A percentile compares a stretch with the other conserved stretches of the same genome.
Conservation (phyloP, 2,888 invertebrate genomes). For the Drosophila kanekoi region DNA sequence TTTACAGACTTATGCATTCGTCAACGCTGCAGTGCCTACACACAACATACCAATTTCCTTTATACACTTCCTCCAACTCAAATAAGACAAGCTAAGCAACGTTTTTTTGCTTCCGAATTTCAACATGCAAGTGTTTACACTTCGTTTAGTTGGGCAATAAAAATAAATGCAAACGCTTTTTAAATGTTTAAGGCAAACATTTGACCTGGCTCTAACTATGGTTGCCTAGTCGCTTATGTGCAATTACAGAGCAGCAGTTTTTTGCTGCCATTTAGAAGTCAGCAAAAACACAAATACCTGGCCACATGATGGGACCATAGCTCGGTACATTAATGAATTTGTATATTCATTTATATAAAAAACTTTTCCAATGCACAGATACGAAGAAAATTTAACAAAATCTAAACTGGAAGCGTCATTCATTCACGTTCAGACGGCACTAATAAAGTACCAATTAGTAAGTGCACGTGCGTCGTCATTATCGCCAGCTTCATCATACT, state of each 20-base stretch:
- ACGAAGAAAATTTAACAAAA: conserved; percentile 25
- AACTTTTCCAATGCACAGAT: conserved; percentile 39
- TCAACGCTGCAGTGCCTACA: conserved; percentile 33
- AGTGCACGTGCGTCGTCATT: conserved; percentile 63
- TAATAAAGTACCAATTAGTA: conserved; percentile 60
- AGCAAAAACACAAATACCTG: conserved; percentile 28
- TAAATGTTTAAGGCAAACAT: conserved; percentile 53
- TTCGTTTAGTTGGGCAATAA: conserved; percentile 26
- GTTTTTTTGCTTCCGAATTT: conserved; percentile 24
- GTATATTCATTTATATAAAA: conserved; percentile 62
- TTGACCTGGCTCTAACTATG: conserved; percentile 41
- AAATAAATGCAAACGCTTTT: conserved; percentile 45
- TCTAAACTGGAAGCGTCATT: conserved; percentile 19
- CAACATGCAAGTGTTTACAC: conserved; percentile 30
- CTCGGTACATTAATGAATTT: conserved; percentile 63
- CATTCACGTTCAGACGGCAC: conserved; percentile 41
- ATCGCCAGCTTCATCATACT: conserved; percentile 12
- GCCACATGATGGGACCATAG: conserved; percentile 20
- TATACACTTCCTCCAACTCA: conserved; percentile 7
- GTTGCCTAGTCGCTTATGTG: conserved; percentile 14
- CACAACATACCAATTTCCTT: conserved; percentile 22
- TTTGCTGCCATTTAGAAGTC: conserved; percentile 14
- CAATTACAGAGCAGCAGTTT: conserved; percentile 27
- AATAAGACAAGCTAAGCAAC: conserved; percentile 17
- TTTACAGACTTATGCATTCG: conserved; percentile 62